A percentile compares a stretch with the other conserved stretches of the same genome.
These are phyloP conservation scores for Tor tambroides DNA, from an alignment of 2,113 vertebrate species.

Conservation along the genomic window DNA sequence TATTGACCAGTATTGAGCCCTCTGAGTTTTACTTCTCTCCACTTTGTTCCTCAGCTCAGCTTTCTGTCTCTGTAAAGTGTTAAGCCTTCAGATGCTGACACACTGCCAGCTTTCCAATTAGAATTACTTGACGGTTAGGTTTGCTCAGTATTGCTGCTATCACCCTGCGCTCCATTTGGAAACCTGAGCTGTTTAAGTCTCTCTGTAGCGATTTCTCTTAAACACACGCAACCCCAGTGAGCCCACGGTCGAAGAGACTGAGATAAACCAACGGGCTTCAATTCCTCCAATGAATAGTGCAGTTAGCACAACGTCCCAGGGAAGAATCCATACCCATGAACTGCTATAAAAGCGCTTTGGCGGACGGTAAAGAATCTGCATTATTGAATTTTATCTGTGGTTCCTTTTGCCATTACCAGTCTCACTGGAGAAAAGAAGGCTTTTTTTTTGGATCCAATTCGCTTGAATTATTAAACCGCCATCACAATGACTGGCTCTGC, in stretches of 20 bases:
- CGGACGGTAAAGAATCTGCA: constrained; percentile 44
- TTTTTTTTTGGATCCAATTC: constrained; percentile 48
- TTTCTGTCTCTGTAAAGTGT: constrained; percentile 9
- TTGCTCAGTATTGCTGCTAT: background rate
- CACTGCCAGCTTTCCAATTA: constrained; percentile 36
- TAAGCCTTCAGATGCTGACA: constrained; percentile 43
- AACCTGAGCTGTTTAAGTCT: constrained; percentile 10
- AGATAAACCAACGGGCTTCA: constrained; percentile 48
- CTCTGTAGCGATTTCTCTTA: constrained; percentile 12
- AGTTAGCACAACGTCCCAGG: constrained; percentile 15
- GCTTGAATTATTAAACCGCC: constrained; percentile 65
- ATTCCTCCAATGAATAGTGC: constrained; percentile 43
- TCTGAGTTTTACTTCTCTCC: constrained; percentile 22
- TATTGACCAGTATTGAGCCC: constrained; percentile 1
- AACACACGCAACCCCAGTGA: background rate
- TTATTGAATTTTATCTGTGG: constrained; percentile 53
- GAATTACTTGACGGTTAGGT: constrained; percentile 9
- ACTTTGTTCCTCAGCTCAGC: background rate
- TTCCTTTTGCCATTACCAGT: constrained; percentile 19
- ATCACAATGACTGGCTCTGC: constrained; percentile 51
- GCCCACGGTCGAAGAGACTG: background rate
- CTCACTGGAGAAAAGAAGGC: constrained; percentile 12
- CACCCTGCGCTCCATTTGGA: background rate
- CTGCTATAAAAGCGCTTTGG: constrained; percentile 34
- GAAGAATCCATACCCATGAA: constrained; percentile 5